phyloP scores from a whole-genome alignment of 30 jellyfish, hydroid and myxozoan genomes.

The Morbakka virulenta region DNA sequence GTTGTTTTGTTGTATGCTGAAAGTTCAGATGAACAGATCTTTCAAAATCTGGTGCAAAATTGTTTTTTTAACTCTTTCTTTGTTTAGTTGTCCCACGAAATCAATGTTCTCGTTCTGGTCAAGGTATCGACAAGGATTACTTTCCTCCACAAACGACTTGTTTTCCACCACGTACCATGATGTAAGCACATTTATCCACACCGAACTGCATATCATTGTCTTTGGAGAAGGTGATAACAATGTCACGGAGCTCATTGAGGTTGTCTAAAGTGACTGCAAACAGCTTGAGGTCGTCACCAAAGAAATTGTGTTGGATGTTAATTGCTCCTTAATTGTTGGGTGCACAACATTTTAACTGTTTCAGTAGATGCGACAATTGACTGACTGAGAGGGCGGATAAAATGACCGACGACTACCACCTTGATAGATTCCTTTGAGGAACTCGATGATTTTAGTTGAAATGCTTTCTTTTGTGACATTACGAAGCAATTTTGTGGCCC shows the following conservation, averaged over 20 bases:
- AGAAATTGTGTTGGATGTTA: too few species aligned
- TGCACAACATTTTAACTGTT: too few species aligned
- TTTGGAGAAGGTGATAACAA: slow-evolving; percentile 12
- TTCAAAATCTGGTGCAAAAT: slow-evolving; percentile 13
- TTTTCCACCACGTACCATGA: slow-evolving; percentile 17
- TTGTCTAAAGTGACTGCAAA: not conserved
- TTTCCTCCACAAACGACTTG: slow-evolving; percentile 32
- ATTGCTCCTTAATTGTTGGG: too few species aligned
- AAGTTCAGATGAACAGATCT: not conserved
- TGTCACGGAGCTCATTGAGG: slow-evolving; percentile 20
- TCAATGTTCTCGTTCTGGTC: slow-evolving; percentile 21
- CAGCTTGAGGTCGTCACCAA: slow-evolving; percentile 32
- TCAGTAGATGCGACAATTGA: too few species aligned
- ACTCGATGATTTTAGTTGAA: too few species aligned
- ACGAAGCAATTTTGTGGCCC: too few species aligned
- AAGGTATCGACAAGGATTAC: slow-evolving; percentile 15
- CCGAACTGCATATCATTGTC: slow-evolving; percentile 44
- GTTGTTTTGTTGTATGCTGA: slow-evolving; percentile 37
- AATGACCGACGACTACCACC: too few species aligned
- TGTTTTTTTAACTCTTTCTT: slow-evolving; percentile 13
- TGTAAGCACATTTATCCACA: too few species aligned
- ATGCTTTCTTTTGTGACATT: too few species aligned
- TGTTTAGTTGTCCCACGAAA: too few species aligned
- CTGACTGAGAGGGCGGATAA: too few species aligned
- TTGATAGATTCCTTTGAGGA: too few species aligned